These are phyloP conservation scores for Eolophus roseicapilla DNA, from an alignment of 2,113 vertebrate genomes.

Conservation along the genomic window DNA sequence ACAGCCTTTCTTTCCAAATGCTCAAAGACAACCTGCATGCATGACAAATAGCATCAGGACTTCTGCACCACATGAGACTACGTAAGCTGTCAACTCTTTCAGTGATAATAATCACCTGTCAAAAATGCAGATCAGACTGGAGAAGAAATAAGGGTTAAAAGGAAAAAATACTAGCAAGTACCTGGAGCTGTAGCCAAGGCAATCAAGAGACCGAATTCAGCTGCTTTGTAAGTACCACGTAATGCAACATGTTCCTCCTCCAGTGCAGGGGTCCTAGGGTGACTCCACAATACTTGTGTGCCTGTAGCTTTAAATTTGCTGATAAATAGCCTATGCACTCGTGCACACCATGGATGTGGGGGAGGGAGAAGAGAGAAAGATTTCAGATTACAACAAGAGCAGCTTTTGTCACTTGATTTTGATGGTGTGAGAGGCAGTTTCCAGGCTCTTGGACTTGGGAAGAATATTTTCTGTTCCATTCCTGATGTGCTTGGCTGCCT, in stretches of 20 bases:
- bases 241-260: background rate
- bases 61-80: background rate
- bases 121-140: conserved; percentile 5
- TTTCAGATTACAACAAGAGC: conserved; percentile 3
- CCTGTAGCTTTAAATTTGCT: conserved; percentile 30
- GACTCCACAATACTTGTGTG: background rate
- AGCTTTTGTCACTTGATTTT: conserved; percentile 19
- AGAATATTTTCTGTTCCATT: conserved; percentile 43
- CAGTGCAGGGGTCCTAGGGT: background rate
- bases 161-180: background rate
- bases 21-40: background rate
- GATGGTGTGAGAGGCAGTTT: background rate
- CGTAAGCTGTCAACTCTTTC: background rate
- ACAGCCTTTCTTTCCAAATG: background rate
- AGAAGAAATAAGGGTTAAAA: conserved; percentile 27
- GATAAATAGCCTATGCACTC: background rate
- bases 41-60: background rate
- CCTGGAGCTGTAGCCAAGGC: background rate
- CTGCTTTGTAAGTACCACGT: background rate
- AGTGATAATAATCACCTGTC: conserved; percentile 8
- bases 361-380: background rate
- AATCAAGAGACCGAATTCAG: background rate
- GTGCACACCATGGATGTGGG: background rate
- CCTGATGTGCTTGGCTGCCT: conserved; percentile 6
- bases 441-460: background rate